These are phyloP conservation scores for Xerus inauris DNA, from an alignment of 2,113 vertebrate species.

Conservation along the genomic window DNA sequence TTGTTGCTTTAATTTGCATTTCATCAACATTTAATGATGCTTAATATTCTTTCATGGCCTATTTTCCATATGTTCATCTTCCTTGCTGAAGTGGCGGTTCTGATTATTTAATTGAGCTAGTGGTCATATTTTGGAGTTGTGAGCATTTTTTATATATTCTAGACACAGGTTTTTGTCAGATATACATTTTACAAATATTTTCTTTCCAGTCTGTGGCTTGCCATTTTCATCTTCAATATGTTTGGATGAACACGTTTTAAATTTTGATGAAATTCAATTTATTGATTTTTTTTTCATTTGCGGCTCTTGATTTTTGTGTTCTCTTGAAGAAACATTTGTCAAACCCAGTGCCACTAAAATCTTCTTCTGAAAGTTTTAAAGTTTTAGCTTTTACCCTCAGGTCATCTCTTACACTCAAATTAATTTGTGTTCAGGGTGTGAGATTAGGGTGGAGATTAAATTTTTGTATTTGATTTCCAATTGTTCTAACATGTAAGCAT, in stretches of 20 bases:
- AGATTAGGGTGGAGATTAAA: not conserved
- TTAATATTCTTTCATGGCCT: not conserved
- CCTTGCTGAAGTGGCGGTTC: not conserved
- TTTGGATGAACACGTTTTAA: not conserved
- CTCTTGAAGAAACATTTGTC: not conserved
- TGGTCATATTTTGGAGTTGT: not conserved
- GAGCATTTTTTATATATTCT: not conserved
- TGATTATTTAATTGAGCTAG: not conserved
- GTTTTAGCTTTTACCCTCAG: not conserved
- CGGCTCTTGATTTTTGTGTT: not conserved
- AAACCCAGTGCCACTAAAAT: not conserved
- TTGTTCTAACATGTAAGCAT: not conserved
- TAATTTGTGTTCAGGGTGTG: not conserved
- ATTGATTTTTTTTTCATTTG: not conserved
- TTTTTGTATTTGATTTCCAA: not conserved
- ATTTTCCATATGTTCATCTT: not conserved
- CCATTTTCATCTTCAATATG: not conserved
- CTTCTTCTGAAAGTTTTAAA: not conserved
- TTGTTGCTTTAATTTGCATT: not conserved
- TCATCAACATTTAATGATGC: not conserved
- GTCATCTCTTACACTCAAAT: not conserved
- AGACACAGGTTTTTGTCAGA: not conserved
- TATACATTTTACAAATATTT: not conserved
- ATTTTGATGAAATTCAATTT: not conserved
- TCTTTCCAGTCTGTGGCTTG: not conserved